A percentile compares a stretch with the other conserved stretches of the same genome.
These are phyloP conservation scores for Luperina nickerlii DNA, from an alignment of 2,888 invertebrate genomes.

Conservation along the genomic window DNA sequence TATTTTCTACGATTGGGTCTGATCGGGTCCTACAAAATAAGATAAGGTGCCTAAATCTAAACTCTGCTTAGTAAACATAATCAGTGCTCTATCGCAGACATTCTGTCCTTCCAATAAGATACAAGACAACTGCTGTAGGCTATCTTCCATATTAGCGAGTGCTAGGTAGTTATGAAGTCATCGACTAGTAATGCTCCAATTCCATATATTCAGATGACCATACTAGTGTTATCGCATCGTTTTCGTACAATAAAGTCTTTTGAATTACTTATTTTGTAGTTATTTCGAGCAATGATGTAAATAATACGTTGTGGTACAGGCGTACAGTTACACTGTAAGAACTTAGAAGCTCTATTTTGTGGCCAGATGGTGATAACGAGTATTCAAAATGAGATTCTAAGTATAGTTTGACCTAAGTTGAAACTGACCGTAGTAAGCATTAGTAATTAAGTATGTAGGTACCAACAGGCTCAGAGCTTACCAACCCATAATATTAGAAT, in stretches of 20 bases:
- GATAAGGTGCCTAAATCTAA: not conserved
- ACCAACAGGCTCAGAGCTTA: not conserved
- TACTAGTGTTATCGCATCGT: constrained; percentile 30
- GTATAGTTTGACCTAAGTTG: not conserved
- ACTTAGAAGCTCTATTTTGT: constrained; percentile 5
- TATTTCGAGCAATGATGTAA: constrained; percentile 57
- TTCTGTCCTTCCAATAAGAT: constrained; percentile 9
- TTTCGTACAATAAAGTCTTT: constrained; percentile 36
- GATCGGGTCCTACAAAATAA: not conserved
- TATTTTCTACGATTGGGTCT: not conserved
- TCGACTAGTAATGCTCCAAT: constrained; percentile 49
- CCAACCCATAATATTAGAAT: not conserved
- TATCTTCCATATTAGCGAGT: constrained; percentile 32
- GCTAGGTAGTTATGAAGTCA: constrained; percentile 58
- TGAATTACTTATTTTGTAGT: constrained; percentile 37
- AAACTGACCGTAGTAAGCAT: not conserved
- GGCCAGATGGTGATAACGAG: not conserved
- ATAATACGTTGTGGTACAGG: not conserved
- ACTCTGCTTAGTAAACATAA: not conserved
- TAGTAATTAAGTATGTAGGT: not conserved
- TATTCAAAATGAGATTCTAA: not conserved
- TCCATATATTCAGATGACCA: constrained; percentile 57
- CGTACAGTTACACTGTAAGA: not conserved
- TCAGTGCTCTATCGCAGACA: not conserved
- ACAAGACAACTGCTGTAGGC: constrained; percentile 8